A percentile compares a stretch with the other conserved stretches of the same genome.
These are phyloP conservation scores for Fratercula arctica DNA, from an alignment of 2,797 vertebrate species.

Conservation along the genomic window DNA sequence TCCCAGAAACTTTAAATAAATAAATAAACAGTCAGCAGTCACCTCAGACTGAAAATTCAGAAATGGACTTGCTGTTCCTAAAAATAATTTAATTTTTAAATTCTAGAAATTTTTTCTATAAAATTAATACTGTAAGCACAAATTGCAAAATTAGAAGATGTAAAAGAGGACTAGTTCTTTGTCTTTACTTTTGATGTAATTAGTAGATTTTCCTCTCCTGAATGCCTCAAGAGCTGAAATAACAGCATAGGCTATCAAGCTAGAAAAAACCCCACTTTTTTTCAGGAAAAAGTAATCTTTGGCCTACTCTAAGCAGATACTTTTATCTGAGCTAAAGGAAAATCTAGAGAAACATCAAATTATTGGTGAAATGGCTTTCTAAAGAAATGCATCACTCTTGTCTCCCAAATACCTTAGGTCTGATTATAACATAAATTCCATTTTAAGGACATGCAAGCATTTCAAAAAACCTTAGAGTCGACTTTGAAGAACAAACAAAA, in stretches of 20 bases:
- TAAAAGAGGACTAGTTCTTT: background rate
- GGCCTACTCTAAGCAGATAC: background rate
- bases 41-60: background rate
- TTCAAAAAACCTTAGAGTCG: background rate
- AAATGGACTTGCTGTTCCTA: background rate
- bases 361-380: background rate
- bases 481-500: background rate
- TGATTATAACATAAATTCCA: background rate
- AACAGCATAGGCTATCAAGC: background rate
- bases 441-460: background rate
- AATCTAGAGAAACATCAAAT: background rate
- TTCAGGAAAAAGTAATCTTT: background rate
- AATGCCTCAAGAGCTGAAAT: background rate
- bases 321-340: background rate
- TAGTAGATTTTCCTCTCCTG: background rate
- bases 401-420: background rate
- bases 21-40: background rate
- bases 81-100: background rate
- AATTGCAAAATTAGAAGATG: background rate
- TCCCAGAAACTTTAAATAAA: background rate
- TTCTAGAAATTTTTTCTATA: background rate
- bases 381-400: background rate
- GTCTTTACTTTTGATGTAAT: background rate
- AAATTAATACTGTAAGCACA: background rate
- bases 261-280: background rate